A percentile compares a stretch with the other conserved stretches of the same genome.
These are phyloP conservation scores for Amphimallon solstitiale DNA, from an alignment of 2,888 invertebrate species.

Conservation along the genomic window DNA sequence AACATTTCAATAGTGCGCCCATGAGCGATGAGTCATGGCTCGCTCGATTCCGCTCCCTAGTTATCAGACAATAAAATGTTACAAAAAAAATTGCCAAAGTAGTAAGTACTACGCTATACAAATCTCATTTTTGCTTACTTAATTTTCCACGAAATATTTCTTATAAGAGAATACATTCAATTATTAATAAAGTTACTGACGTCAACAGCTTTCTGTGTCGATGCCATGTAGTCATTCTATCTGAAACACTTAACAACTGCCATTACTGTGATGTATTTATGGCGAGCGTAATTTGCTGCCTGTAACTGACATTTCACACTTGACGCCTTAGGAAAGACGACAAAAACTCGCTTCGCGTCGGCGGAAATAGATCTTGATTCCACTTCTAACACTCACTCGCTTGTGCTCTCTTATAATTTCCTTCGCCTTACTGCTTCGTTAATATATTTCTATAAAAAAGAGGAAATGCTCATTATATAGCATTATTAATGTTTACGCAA, in stretches of 20 bases:
- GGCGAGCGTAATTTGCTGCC: slow-evolving; percentile 11
- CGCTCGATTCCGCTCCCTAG: too few species aligned
- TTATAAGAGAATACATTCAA: too few species aligned
- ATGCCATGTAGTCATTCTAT: slow-evolving; percentile 2
- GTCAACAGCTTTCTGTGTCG: not conserved
- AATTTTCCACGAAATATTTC: too few species aligned
- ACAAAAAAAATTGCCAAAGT: not conserved
- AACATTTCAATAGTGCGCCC: too few species aligned
- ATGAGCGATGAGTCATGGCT: too few species aligned
- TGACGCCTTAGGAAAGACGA: not conserved
- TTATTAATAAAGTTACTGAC: not conserved
- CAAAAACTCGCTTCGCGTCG: slow-evolving; percentile 4
- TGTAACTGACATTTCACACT: slow-evolving; percentile 10
- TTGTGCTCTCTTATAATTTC: not conserved
- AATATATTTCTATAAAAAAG: slow-evolving; percentile 4
- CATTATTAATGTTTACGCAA: not conserved
- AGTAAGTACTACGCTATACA: too few species aligned
- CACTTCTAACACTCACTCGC: not conserved
- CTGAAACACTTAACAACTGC: slow-evolving; percentile 14
- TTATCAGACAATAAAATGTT: too few species aligned
- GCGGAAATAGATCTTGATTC: slow-evolving; percentile 8
- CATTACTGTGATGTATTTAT: slow-evolving; percentile 18
- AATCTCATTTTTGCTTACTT: too few species aligned
- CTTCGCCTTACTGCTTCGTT: not conserved
- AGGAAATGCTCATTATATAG: not conserved